Evolutionary conservation across 2,797 vertebrate genomes (phyloP).

Genomic region (Peromyscus eremicus): DNA sequence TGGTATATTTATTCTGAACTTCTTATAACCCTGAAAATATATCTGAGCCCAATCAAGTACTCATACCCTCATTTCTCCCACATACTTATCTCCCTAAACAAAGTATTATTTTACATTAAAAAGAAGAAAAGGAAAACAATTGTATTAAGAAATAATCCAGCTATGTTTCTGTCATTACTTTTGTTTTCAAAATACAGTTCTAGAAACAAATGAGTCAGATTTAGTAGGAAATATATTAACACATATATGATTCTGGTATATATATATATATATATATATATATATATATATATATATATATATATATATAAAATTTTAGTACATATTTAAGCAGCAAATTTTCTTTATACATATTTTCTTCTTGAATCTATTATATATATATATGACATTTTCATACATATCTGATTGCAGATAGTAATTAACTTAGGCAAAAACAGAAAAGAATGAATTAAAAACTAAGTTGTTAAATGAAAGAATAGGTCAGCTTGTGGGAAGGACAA

Average conservation of each 20-base stretch:
- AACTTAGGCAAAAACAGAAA: conserved; percentile 21
- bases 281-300: too few relatives aligned
- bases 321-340: neutral
- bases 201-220: neutral
- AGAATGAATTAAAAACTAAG: neutral
- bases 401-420: conserved; percentile 5
- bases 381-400: neutral
- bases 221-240: neutral
- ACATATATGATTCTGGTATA: neutral
- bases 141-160: neutral
- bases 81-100: neutral
- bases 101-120: conserved; percentile 37
- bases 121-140: neutral
- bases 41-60: neutral
- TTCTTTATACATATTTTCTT: neutral
- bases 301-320: neutral
- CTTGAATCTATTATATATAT: neutral
- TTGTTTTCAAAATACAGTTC: conserved; percentile 17
- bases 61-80: neutral
- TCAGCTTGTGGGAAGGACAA: neutral
- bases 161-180: neutral
- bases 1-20: neutral
- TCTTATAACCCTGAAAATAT: neutral
- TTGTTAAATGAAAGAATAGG: conserved; percentile 36
- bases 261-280: too few relatives aligned